Evolutionary conservation across 2,113 vertebrate genomes (phyloP).

Genomic region (Gobio gobio): DNA sequence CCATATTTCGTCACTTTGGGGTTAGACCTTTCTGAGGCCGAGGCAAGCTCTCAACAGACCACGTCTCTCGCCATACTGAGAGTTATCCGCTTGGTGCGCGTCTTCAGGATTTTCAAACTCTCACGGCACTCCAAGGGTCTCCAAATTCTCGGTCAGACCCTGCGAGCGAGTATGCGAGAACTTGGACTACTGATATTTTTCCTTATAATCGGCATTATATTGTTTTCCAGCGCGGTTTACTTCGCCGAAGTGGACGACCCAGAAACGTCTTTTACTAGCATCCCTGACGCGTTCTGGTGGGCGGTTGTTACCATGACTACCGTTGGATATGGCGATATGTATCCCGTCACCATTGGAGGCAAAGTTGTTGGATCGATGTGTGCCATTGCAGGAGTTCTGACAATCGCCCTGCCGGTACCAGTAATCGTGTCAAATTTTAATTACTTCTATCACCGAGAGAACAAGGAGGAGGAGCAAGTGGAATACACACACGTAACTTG

Average conservation of each 20-base stretch:
- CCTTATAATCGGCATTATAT: slow-evolving; percentile 89
- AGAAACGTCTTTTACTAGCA: slow-evolving; percentile 85
- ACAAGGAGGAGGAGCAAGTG: slow-evolving; percentile 84
- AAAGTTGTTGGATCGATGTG: slow-evolving; percentile 95
- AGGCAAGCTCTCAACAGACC: slow-evolving; percentile 87
- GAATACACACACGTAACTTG: slow-evolving; percentile 91
- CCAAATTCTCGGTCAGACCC: slow-evolving; percentile 92
- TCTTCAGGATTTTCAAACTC: slow-evolving; percentile 95
- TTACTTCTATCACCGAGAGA: slow-evolving; percentile 90
- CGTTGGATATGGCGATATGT: slow-evolving; percentile 96
- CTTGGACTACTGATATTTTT: slow-evolving; percentile 93
- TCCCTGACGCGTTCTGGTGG: slow-evolving; percentile 97
- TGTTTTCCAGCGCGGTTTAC: slow-evolving; percentile 94
- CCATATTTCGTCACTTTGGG: slow-evolving; percentile 92
- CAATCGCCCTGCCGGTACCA: slow-evolving; percentile 89
- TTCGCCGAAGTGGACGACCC: slow-evolving; percentile 93
- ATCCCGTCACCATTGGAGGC: slow-evolving; percentile 89
- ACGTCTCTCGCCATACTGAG: slow-evolving; percentile 90
- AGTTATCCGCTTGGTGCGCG: slow-evolving; percentile 90
- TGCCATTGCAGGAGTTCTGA: slow-evolving; percentile 92
- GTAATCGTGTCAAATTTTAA: slow-evolving; percentile 82
- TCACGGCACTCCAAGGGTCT: slow-evolving; percentile 94
- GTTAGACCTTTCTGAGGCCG: slow-evolving; percentile 84
- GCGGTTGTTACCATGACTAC: slow-evolving; percentile 97
- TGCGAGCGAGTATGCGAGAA: slow-evolving; percentile 91